Conservation (phyloP, 2,113 vertebrate genomes). For the Murina feae region DNA sequence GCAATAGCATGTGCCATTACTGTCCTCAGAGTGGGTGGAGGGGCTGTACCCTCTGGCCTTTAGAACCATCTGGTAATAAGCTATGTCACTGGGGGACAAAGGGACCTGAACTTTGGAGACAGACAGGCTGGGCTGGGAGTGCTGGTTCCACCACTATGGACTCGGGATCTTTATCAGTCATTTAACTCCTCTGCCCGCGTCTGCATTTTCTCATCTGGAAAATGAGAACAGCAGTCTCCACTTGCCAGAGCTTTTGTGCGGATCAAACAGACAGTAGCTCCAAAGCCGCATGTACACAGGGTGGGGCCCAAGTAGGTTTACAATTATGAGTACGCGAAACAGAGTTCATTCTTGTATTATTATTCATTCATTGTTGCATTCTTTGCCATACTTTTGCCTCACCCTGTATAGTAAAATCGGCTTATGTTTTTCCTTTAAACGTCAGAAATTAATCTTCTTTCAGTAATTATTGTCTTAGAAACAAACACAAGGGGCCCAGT, state of each 20-base stretch:
- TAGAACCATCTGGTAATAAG: background rate
- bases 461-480: background rate
- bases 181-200: background rate
- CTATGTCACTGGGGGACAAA: background rate
- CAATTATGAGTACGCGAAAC: background rate
- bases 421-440: background rate
- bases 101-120: background rate
- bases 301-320: background rate
- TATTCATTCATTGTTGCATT: background rate
- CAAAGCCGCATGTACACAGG: background rate
- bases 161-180: background rate
- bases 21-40: rapidly evolving
- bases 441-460: background rate
- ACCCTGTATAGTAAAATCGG: background rate
- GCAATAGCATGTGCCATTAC: background rate
- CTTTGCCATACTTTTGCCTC: background rate
- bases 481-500: background rate
- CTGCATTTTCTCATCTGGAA: background rate
- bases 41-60: background rate
- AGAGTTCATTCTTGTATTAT: background rate
- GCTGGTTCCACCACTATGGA: background rate
- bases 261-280: background rate
- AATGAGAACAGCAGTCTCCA: background rate
- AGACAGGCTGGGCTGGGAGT: background rate
- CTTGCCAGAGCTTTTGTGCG: background rate